phyloP scores from a whole-genome alignment of 2,113 vertebrate genomes.

The Vulpes lagopus region DNA sequence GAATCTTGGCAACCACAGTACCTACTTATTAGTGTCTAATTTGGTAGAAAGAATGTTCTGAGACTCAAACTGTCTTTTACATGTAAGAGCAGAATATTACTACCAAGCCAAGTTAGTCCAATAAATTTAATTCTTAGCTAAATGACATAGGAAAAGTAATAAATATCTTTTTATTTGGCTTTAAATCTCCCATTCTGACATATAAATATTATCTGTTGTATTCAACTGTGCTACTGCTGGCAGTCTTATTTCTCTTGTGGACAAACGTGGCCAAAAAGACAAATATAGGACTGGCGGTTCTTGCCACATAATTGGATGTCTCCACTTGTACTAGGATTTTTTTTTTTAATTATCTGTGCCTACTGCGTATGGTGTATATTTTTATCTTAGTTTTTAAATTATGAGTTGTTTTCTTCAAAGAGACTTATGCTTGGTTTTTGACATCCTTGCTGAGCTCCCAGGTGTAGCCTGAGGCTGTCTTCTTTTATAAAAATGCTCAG shows the following conservation, averaged over 20 bases:
- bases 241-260: slow-evolving; percentile 61
- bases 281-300: not conserved
- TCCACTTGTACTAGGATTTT: not conserved
- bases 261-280: slow-evolving; percentile 61
- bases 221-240: not conserved
- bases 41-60: slow-evolving; percentile 24
- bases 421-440: slow-evolving; percentile 9
- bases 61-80: slow-evolving; percentile 6
- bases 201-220: slow-evolving; percentile 39
- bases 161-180: slow-evolving; percentile 56
- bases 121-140: slow-evolving; percentile 68
- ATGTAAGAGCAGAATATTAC: not conserved
- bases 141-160: slow-evolving; percentile 56
- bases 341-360: slow-evolving; percentile 21
- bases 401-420: slow-evolving; percentile 51
- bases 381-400: slow-evolving; percentile 59
- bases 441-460: slow-evolving; percentile 19
- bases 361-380: not conserved
- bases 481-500: slow-evolving; percentile 38
- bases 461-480: not conserved
- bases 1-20: not conserved
- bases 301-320: slow-evolving; percentile 33
- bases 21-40: not conserved
- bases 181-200: slow-evolving; percentile 43
- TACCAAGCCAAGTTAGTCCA: not conserved